phyloP scores from a whole-genome alignment of 2,888 invertebrate genomes.

The Dicyrtoma fusca region DNA sequence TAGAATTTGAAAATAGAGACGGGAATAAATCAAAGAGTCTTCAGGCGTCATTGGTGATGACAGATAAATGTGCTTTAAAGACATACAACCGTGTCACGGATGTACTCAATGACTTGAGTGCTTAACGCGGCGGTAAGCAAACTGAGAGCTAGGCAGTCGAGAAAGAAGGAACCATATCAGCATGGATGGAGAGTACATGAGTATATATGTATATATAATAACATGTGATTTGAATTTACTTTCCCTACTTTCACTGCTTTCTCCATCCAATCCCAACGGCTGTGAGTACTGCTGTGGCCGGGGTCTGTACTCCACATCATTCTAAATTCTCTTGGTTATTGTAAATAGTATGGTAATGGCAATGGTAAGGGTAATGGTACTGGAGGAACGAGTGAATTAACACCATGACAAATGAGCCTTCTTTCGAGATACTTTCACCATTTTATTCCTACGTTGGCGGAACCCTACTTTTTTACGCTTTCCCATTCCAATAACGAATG shows the following conservation, averaged over 20 bases:
- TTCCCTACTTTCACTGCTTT: neutral
- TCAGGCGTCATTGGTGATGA: conserved; percentile 36
- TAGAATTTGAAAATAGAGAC: neutral
- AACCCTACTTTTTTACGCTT: too few relatives aligned
- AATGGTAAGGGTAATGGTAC: neutral
- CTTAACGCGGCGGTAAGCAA: neutral
- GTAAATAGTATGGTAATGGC: neutral
- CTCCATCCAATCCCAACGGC: too few relatives aligned
- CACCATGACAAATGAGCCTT: neutral
- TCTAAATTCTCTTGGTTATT: neutral
- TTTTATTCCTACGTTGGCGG: too few relatives aligned
- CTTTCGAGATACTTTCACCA: neutral
- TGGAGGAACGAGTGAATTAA: neutral
- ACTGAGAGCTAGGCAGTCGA: neutral
- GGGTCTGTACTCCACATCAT: neutral
- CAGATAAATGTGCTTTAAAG: conserved; percentile 38
- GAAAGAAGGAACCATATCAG: too few relatives aligned
- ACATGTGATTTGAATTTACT: conserved; percentile 32
- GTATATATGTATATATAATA: too few relatives aligned
- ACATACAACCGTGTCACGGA: conserved; percentile 28
- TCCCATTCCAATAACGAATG: too few relatives aligned
- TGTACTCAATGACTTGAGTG: conserved; percentile 27
- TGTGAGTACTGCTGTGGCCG: neutral
- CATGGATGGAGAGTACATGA: too few relatives aligned
- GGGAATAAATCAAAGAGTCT: conserved; percentile 34